Evolutionary conservation across 2,888 invertebrate genomes (phyloP).

Genomic region (Vannuccia rotundouncinata): DNA sequence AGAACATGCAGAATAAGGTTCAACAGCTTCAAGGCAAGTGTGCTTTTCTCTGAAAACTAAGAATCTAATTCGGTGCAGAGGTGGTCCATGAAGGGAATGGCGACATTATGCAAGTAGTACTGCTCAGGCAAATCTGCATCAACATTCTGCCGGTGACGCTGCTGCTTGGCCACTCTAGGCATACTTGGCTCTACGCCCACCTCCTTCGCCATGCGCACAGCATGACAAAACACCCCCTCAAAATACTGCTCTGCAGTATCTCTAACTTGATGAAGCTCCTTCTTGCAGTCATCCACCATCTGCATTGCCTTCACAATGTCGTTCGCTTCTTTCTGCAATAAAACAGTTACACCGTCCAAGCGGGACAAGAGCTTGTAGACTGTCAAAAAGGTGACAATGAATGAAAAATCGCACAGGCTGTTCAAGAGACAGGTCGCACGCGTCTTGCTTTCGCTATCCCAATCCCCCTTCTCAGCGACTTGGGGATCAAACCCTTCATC

Average conservation of each 20-base stretch:
- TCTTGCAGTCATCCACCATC: background rate
- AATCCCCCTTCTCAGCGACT: slow-evolving; percentile 25
- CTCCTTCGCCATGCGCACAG: slow-evolving; percentile 35
- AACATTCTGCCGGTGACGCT: slow-evolving; percentile 31
- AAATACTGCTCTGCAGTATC: slow-evolving; percentile 28
- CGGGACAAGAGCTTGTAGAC: slow-evolving; percentile 28
- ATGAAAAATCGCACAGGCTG: slow-evolving; percentile 29
- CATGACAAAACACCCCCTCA: slow-evolving; percentile 28
- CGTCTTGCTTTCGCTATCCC: slow-evolving; percentile 1
- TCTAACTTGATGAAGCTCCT: background rate
- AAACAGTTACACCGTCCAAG: slow-evolving; percentile 29
- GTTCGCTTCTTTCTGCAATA: background rate
- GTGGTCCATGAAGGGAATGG: slow-evolving; percentile 36
- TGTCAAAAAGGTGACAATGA: slow-evolving; percentile 30
- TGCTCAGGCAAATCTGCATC: slow-evolving; percentile 1
- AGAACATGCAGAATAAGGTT: background rate
- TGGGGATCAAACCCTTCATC: background rate
- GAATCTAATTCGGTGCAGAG: slow-evolving; percentile 5
- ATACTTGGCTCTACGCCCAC: slow-evolving; percentile 31
- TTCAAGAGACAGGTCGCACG: slow-evolving; percentile 13
- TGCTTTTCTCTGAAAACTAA: slow-evolving; percentile 9
- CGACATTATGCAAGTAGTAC: slow-evolving; percentile 30
- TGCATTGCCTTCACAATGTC: slow-evolving; percentile 30
- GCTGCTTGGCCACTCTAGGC: slow-evolving; percentile 25
- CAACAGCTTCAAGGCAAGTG: slow-evolving; percentile 1